Evolutionary conservation across 2,888 invertebrate genomes (phyloP).

Genomic region (Sarcophaga variegata): DNA sequence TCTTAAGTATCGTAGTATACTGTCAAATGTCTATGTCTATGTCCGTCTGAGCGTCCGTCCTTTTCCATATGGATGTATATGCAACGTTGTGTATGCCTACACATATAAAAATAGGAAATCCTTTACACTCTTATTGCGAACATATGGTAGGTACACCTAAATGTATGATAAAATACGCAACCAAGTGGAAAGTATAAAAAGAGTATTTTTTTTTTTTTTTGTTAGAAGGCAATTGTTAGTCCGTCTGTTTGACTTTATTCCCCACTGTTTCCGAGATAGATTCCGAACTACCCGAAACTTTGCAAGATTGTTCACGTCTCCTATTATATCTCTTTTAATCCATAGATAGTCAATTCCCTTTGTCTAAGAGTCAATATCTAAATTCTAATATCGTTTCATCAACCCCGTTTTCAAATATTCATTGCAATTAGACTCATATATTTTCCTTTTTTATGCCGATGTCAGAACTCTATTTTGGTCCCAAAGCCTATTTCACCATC

Average conservation of each 20-base stretch:
- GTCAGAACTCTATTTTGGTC: no score
- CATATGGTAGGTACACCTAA: not conserved
- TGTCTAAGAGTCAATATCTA: no score
- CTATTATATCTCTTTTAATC: not conserved
- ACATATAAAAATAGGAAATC: no score
- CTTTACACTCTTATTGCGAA: no score
- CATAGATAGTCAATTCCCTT: no score
- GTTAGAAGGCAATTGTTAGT: conserved; percentile 41
- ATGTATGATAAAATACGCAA: conserved; percentile 44
- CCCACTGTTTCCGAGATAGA: not conserved
- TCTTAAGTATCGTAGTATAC: not conserved
- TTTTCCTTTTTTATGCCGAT: no score
- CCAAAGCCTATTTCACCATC: no score
- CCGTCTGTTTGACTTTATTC: conserved; percentile 27
- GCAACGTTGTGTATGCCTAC: no score
- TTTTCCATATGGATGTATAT: not conserved
- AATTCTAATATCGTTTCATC: no score
- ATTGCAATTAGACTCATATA: no score
- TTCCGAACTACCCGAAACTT: not conserved
- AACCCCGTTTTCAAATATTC: no score
- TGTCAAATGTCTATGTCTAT: not conserved
- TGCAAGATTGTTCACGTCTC: not conserved
- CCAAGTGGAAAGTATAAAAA: conserved; percentile 51
- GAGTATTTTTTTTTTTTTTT: conserved; percentile 29
- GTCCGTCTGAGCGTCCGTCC: not conserved